Conservation (phyloP, 92 coral and sea anemone genomes). For the Palythoa grandis region DNA sequence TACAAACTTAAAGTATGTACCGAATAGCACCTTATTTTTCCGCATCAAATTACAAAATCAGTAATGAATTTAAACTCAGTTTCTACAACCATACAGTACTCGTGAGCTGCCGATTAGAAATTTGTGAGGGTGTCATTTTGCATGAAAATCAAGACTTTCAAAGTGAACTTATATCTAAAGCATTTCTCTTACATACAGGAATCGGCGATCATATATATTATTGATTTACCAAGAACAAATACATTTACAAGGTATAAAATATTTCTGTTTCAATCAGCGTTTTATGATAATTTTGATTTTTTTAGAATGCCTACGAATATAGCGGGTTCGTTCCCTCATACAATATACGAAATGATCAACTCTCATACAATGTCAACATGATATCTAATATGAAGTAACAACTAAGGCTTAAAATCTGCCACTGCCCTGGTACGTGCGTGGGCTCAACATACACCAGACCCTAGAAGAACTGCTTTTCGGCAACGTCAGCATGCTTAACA, state of each 20-base stretch:
- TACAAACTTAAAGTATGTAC: not conserved
- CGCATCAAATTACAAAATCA: not conserved
- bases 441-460: not conserved
- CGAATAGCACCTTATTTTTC: not conserved
- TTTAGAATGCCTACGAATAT: constrained; percentile 24
- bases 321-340: constrained; percentile 1
- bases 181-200: not conserved
- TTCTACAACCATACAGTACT: not conserved
- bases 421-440: not conserved
- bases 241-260: constrained; percentile 33
- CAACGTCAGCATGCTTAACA: not conserved
- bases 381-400: not conserved
- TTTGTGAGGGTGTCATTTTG: not conserved
- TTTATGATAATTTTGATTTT: constrained; percentile 17
- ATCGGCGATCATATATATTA: constrained; percentile 6
- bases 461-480: not conserved
- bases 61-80: not conserved
- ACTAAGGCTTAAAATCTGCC: not conserved
- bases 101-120: not conserved
- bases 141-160: not conserved
- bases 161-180: not conserved
- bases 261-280: constrained; percentile 35
- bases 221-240: constrained; percentile 6
- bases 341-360: not conserved
- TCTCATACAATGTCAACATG: not conserved